Conservation (phyloP, 2,113 vertebrate genomes). For the Cairina moschata region DNA sequence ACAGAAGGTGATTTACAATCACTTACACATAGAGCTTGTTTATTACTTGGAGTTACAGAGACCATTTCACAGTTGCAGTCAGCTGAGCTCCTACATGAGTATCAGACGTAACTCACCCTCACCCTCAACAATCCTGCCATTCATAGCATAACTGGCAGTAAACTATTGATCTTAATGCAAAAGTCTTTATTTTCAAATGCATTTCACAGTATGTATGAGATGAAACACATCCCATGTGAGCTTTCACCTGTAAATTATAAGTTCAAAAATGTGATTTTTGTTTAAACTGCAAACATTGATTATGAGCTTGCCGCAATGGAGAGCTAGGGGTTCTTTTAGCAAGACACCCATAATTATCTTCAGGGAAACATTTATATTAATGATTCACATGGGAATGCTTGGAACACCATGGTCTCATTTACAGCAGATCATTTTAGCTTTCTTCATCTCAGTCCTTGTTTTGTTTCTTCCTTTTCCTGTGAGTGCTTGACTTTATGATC, state of each 20-base stretch:
- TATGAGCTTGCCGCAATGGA: neutral
- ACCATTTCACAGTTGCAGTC: neutral
- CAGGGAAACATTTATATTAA: neutral
- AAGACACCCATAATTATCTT: neutral
- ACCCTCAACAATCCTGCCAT: neutral
- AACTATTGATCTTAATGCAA: neutral
- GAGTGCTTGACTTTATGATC: neutral
- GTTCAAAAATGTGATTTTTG: neutral
- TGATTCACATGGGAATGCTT: neutral
- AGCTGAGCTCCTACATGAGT: neutral
- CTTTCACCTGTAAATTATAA: neutral
- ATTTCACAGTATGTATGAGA: neutral
- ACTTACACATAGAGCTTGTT: neutral
- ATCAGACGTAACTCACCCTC: neutral
- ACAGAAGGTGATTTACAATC: neutral
- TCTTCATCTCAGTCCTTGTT: neutral
- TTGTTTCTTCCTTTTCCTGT: neutral
- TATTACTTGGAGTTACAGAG: neutral
- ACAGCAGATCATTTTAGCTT: neutral
- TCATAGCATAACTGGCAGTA: neutral
- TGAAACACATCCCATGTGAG: neutral
- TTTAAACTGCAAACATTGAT: neutral
- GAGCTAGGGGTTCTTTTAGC: neutral
- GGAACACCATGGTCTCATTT: neutral
- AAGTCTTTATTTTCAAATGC: neutral